Percentiles rank a stretch among this genome's conserved stretches.
These are phyloP conservation scores for Mugil cephalus DNA, from an alignment of 2,113 vertebrate genomes.

Conservation along the genomic window DNA sequence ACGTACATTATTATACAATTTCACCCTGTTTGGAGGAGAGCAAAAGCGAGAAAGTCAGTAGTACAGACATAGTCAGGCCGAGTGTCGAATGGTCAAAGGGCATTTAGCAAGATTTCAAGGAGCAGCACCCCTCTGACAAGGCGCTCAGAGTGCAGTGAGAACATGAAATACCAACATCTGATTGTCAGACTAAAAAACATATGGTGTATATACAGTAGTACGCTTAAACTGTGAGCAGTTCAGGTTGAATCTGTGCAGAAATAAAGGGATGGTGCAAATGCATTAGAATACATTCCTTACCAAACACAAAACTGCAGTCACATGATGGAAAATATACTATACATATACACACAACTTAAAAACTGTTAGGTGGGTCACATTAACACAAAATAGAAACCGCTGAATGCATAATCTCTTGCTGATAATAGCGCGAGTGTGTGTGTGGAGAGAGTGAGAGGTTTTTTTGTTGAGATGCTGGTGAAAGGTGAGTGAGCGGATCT, in stretches of 20 bases:
- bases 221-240: background rate
- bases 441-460: background rate
- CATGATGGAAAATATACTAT: background rate
- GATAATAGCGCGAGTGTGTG: conserved; percentile 24
- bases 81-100: background rate
- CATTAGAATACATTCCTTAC: conserved; percentile 35
- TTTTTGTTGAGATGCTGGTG: conserved; percentile 43
- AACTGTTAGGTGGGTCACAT: background rate
- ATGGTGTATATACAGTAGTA: no score
- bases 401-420: conserved; percentile 37
- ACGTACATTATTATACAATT: conserved; percentile 36
- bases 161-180: conserved; percentile 35
- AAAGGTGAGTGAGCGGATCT: conserved; percentile 6
- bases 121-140: background rate
- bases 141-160: conserved; percentile 1
- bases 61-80: conserved; percentile 18
- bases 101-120: conserved; percentile 20
- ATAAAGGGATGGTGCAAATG: conserved; percentile 53
- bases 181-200: conserved; percentile 47
- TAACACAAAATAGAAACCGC: conserved; percentile 11
- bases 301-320: conserved; percentile 5
- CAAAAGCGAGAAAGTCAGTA: conserved; percentile 25
- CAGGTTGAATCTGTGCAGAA: conserved; percentile 8
- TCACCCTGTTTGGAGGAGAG: conserved; percentile 47
- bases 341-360: background rate